Conservation (phyloP, 2,888 invertebrate species). For the Macrosoma leucophasiata region DNA sequence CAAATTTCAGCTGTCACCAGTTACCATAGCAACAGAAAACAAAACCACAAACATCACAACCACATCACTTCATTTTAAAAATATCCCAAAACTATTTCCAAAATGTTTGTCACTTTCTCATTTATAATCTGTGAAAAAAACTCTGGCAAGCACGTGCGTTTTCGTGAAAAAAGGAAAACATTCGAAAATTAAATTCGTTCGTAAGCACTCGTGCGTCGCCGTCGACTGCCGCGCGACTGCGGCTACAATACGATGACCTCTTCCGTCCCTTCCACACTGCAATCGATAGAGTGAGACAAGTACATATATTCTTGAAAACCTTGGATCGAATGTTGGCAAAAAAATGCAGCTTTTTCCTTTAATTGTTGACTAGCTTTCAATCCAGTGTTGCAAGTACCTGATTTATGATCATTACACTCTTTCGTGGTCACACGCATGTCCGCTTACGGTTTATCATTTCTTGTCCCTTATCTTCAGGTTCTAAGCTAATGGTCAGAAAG, state of each 20-base stretch:
- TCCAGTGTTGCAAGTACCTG: constrained; percentile 5
- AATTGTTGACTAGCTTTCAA: constrained; percentile 28
- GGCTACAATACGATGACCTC: constrained; percentile 29
- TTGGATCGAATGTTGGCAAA: constrained; percentile 29
- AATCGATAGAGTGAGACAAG: constrained; percentile 27
- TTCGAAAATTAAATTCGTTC: constrained; percentile 30
- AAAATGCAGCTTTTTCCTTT: constrained; percentile 28
- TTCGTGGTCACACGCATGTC: constrained; percentile 2
- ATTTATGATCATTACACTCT: constrained; percentile 8
- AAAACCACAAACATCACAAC: constrained; percentile 7
- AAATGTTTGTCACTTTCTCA: background rate
- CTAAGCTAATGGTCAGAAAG: too few relatives aligned
- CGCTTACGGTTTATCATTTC: constrained; percentile 9
- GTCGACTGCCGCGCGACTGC: constrained; percentile 35
- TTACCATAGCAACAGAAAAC: constrained; percentile 14
- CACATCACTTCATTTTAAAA: constrained; percentile 2
- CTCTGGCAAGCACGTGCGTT: constrained; percentile 13
- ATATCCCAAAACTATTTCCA: background rate
- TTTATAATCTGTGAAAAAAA: constrained; percentile 7
- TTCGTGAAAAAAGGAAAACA: constrained; percentile 27
- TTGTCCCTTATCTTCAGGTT: too few relatives aligned
- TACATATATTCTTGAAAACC: constrained; percentile 29
- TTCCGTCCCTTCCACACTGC: constrained; percentile 29
- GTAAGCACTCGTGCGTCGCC: constrained; percentile 49
- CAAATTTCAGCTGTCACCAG: constrained; percentile 1